Conservation (phyloP, 2,888 invertebrate species). For the Caenorhabditis virilis region DNA sequence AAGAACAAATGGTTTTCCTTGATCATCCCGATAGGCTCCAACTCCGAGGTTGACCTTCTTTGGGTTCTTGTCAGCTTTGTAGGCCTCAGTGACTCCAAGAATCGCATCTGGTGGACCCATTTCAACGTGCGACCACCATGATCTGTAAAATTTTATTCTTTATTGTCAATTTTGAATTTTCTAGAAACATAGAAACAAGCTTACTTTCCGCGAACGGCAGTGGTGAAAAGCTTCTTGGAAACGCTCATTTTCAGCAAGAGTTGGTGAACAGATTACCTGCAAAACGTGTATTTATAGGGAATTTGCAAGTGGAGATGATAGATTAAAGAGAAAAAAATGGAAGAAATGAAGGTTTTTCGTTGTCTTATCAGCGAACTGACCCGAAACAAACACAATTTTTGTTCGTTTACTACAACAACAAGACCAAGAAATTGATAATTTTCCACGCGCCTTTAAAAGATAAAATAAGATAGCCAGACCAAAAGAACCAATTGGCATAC, state of each 20-base stretch:
- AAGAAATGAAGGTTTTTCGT: no score
- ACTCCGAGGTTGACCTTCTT: constrained; percentile 88
- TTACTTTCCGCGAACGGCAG: constrained; percentile 45
- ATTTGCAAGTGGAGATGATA: constrained; percentile 1
- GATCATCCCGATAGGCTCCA: constrained; percentile 91
- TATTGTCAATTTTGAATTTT: no score
- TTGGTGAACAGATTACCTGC: no score
- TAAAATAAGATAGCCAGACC: no score
- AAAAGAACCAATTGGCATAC: no score
- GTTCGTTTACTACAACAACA: no score
- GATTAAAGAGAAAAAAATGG: constrained; percentile 10
- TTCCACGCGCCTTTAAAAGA: no score
- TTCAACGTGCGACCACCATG: constrained; percentile 65
- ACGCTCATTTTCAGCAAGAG: constrained; percentile 33
- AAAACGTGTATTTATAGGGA: constrained; percentile 6
- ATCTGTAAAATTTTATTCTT: no score
- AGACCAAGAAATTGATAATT: no score
- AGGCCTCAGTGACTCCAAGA: constrained; percentile 95
- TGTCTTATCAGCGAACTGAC: no score
- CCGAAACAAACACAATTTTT: no score
- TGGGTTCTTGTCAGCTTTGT: constrained; percentile 80
- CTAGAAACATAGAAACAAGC: no score
- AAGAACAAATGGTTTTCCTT: constrained; percentile 94
- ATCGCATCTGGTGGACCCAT: constrained; percentile 74
- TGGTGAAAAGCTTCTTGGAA: constrained; percentile 42